phyloP scores from a whole-genome alignment of 2,797 vertebrate genomes.

The Lutjanus argentimaculatus region DNA sequence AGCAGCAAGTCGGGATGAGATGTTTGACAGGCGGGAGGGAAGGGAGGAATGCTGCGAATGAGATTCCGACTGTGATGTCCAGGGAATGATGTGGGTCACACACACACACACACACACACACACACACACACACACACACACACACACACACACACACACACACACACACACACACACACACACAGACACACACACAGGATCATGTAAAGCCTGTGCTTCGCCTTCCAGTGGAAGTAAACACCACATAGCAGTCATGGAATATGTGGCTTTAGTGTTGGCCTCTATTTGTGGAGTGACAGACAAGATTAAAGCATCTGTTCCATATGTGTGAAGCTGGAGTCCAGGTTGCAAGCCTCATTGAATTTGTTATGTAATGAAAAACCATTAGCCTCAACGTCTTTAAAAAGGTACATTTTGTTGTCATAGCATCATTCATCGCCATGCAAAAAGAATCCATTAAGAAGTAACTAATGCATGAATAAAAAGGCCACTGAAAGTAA shows the following conservation, averaged over 20 bases:
- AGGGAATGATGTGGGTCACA: conserved; percentile 37
- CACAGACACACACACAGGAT: conserved; percentile 17
- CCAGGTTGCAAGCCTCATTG: conserved; percentile 3
- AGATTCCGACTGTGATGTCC: conserved; percentile 39
- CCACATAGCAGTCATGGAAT: conserved; percentile 40
- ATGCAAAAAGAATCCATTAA: conserved; percentile 5
- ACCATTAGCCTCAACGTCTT: not conserved
- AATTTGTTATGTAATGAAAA: conserved; percentile 38
- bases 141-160: conserved; percentile 23
- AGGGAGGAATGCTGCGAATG: conserved; percentile 51
- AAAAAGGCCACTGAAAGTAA: conserved; percentile 6
- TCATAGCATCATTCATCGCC: not conserved
- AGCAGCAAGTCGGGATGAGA: conserved; percentile 25
- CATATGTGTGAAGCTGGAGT: not conserved
- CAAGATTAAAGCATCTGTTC: conserved; percentile 29
- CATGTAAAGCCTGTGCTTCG: conserved; percentile 43
- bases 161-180: conserved; percentile 12
- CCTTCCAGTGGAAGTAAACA: conserved; percentile 51
- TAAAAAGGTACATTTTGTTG: conserved; percentile 3
- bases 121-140: conserved; percentile 17
- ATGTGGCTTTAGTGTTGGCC: conserved; percentile 27
- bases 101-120: not conserved
- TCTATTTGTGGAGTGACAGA: conserved; percentile 34
- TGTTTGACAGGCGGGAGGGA: conserved; percentile 32
- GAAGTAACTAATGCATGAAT: not conserved